These are phyloP conservation scores for Harpegnathos saltator DNA, from an alignment of 1,140 invertebrate genomes.

Conservation along the genomic window DNA sequence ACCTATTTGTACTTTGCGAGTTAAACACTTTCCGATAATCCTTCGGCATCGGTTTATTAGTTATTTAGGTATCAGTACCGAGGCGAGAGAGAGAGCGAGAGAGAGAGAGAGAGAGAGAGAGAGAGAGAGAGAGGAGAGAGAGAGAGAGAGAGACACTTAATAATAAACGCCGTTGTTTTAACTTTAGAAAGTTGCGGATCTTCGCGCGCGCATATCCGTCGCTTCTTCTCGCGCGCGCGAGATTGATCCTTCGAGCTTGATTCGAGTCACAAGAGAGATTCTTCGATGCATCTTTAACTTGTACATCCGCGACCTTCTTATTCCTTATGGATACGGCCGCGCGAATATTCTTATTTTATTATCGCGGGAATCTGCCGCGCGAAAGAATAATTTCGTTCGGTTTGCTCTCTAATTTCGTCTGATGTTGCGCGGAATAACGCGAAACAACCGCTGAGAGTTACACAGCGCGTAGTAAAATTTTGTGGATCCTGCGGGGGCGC, in stretches of 20 bases:
- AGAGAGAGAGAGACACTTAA: background rate
- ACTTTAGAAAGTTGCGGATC: too few relatives aligned
- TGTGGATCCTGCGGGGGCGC: constrained; percentile 7
- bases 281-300: constrained; percentile 2
- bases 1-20: background rate
- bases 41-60: constrained; percentile 33
- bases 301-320: background rate
- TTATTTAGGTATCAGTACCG: constrained; percentile 31
- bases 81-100: too few relatives aligned
- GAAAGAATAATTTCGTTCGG: background rate
- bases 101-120: too few relatives aligned
- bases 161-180: background rate
- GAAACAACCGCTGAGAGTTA: constrained; percentile 17
- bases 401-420: constrained; percentile 45
- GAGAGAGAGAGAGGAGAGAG: too few relatives aligned
- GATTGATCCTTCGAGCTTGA: background rate
- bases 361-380: background rate
- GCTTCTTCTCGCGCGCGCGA: too few relatives aligned
- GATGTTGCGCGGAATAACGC: constrained; percentile 18
- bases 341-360: constrained; percentile 21
- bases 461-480: constrained; percentile 60
- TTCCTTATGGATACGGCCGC: background rate
- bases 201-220: too few relatives aligned
- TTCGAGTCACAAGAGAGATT: background rate
- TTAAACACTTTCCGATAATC: constrained; percentile 39